Conservation (phyloP, 92 coral and sea anemone species). For the Heliopora coerulea region DNA sequence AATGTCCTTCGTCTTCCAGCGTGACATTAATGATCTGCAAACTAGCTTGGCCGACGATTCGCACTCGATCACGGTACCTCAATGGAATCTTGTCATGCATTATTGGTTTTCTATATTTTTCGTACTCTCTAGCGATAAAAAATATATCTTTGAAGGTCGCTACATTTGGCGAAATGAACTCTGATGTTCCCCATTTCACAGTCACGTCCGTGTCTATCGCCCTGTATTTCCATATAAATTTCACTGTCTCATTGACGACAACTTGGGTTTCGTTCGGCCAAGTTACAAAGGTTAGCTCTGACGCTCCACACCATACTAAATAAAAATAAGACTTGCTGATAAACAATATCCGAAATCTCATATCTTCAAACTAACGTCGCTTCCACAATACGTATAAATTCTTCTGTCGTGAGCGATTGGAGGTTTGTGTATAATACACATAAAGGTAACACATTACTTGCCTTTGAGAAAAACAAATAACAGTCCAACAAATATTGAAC, state of each 20-base stretch:
- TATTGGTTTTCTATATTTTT: background rate
- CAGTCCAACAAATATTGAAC: background rate
- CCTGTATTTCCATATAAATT: slow-evolving; percentile 37
- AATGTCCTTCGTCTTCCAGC: slow-evolving; percentile 37
- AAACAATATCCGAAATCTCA: background rate
- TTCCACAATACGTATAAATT: too few species aligned
- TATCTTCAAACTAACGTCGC: too few species aligned
- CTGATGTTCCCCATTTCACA: slow-evolving; percentile 37
- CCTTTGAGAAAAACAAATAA: slow-evolving; percentile 16
- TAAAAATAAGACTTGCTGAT: background rate
- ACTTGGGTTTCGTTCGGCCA: slow-evolving; percentile 43
- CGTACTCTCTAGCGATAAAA: slow-evolving; percentile 19
- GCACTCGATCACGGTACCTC: slow-evolving; percentile 18
- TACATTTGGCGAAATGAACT: slow-evolving; percentile 20
- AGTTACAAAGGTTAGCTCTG: slow-evolving; percentile 14
- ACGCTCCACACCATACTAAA: background rate
- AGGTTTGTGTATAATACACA: too few species aligned
- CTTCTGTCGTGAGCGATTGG: too few species aligned
- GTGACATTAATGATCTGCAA: slow-evolving; percentile 36
- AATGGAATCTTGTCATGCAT: background rate
- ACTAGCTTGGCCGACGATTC: slow-evolving; percentile 29
- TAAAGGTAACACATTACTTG: too few species aligned
- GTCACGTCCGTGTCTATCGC: slow-evolving; percentile 20
- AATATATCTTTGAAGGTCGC: slow-evolving; percentile 16
- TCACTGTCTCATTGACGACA: slow-evolving; percentile 38